Conservation (phyloP, 2,113 vertebrate genomes). For the Spermophilus dauricus region DNA sequence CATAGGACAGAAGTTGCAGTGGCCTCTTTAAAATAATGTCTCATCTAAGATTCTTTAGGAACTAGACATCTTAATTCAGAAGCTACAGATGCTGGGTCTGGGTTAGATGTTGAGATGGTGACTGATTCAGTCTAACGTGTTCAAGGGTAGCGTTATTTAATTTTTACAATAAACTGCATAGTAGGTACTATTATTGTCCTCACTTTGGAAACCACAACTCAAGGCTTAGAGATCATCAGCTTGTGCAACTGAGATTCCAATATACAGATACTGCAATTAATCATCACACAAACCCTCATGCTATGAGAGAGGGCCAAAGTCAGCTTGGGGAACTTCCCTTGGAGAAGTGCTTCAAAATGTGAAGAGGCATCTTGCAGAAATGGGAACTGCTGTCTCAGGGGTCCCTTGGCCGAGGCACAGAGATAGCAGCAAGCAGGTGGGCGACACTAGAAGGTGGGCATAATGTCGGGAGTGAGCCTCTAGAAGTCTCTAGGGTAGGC, state of each 20-base stretch:
- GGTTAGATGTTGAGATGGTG: neutral
- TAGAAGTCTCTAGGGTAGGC: neutral
- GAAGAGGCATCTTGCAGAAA: neutral
- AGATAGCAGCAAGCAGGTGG: neutral
- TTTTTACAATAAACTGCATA: neutral
- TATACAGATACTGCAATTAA: neutral
- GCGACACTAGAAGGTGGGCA: fast-evolving
- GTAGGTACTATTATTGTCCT: neutral
- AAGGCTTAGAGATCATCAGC: neutral
- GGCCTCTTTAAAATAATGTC: neutral
- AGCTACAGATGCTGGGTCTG: neutral
- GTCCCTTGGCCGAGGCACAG: too few species aligned
- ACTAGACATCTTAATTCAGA: neutral
- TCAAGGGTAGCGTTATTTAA: neutral
- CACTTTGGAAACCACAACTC: neutral
- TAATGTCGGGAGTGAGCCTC: neutral
- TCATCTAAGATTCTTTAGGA: conserved; percentile 3
- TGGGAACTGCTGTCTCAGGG: neutral
- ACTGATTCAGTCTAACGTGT: neutral
- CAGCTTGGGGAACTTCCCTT: neutral
- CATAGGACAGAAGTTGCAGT: neutral
- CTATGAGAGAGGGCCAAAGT: neutral
- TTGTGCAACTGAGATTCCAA: neutral
- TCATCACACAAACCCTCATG: too few species aligned
- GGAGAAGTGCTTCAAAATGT: neutral